These are phyloP conservation scores for Cataglyphis cursor DNA, from an alignment of 2,888 invertebrate species.

Conservation along the genomic window DNA sequence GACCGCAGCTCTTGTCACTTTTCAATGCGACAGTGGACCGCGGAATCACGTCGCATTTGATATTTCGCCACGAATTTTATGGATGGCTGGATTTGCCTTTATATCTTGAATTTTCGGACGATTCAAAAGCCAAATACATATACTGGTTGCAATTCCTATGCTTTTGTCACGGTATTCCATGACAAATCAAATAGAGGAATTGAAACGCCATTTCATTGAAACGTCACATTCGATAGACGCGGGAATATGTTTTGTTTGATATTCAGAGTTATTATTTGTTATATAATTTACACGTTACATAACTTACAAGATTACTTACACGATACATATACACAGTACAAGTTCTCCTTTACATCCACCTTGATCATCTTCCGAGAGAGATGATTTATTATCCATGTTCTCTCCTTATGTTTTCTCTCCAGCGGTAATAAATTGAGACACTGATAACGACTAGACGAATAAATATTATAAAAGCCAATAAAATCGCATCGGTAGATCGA, in stretches of 20 bases:
- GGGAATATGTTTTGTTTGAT: constrained; percentile 38
- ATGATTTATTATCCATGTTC: constrained; percentile 12
- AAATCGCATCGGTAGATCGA: constrained; percentile 1
- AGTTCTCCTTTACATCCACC: neutral
- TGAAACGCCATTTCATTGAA: constrained; percentile 32
- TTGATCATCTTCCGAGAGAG: neutral
- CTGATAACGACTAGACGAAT: neutral
- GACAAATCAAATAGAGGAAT: constrained; percentile 42
- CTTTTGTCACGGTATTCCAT: constrained; percentile 35
- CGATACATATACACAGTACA: neutral
- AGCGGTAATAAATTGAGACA: neutral
- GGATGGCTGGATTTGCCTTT: constrained; percentile 38
- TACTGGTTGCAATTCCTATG: constrained; percentile 16
- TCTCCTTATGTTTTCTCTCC: neutral
- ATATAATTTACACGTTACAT: constrained; percentile 11
- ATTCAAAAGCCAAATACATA: constrained; percentile 44
- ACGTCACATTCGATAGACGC: neutral
- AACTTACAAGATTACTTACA: constrained; percentile 16
- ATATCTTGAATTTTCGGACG: constrained; percentile 45
- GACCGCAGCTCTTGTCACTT: constrained; percentile 49
- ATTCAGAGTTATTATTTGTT: neutral
- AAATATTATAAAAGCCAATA: neutral
- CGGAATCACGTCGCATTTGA: constrained; percentile 44
- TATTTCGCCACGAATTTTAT: constrained; percentile 43
- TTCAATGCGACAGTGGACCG: constrained; percentile 18